A percentile compares a stretch with the other conserved stretches of the same genome.
Evolutionary conservation across 1,140 invertebrate genomes (phyloP).

Genomic region (Sycobia sp.): DNA sequence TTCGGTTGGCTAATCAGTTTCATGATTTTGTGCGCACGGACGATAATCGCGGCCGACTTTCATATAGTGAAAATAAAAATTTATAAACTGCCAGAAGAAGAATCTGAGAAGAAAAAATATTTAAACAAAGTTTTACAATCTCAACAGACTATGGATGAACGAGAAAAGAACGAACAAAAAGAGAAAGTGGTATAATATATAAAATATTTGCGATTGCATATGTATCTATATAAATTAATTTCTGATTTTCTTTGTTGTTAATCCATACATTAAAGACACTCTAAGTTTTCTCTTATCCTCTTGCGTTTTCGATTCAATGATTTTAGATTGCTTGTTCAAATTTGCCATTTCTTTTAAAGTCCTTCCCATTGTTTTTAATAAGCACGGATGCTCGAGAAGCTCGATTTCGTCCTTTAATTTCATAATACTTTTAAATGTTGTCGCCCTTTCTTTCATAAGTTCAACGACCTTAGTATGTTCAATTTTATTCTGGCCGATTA

Average conservation of each 20-base stretch:
- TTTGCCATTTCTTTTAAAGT: background rate
- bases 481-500: background rate
- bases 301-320: background rate
- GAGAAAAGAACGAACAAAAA: too few species aligned
- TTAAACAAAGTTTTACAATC: too few species aligned
- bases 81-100: slow-evolving; percentile 32
- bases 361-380: slow-evolving; percentile 17
- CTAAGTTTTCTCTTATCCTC: background rate
- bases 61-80: slow-evolving; percentile 38
- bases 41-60: slow-evolving; percentile 40
- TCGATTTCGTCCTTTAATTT: slow-evolving; percentile 14
- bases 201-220: too few species aligned
- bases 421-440: background rate
- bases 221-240: too few species aligned
- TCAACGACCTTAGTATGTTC: background rate
- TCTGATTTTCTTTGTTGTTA: too few species aligned
- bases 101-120: background rate
- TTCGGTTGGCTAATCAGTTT: slow-evolving; percentile 41
- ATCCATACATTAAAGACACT: too few species aligned
- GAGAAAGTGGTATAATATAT: too few species aligned
- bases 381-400: slow-evolving; percentile 10
- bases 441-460: background rate
- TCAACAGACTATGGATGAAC: too few species aligned
- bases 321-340: background rate
- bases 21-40: slow-evolving; percentile 34